Percentiles rank a stretch among this genome's conserved stretches.
phyloP scores from a whole-genome alignment of 2,888 invertebrate species.

The Ganaspis brasiliensis region DNA sequence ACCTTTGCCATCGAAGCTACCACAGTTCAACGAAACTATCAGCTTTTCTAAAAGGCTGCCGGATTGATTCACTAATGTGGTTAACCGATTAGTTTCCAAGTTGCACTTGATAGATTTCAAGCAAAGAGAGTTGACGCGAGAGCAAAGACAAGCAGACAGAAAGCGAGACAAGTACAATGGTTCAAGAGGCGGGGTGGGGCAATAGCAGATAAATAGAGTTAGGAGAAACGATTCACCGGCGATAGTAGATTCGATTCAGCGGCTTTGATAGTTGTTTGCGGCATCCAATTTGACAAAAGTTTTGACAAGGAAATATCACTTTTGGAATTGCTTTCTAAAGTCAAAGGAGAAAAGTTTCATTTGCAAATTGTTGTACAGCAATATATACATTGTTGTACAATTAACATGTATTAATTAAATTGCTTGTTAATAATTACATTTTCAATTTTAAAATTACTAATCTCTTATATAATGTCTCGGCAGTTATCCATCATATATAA shows the following conservation, averaged over 20 bases:
- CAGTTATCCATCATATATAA: no score
- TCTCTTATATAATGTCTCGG: no score
- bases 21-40: background rate
- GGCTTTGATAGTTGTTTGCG: slow-evolving; percentile 54
- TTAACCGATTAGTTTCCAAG: slow-evolving; percentile 55
- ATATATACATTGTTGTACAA: no score
- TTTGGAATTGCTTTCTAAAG: no score
- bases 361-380: no score
- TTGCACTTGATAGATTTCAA: slow-evolving; percentile 44
- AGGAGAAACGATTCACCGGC: slow-evolving; percentile 56
- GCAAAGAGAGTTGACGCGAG: slow-evolving; percentile 27
- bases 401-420: no score
- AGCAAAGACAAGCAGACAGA: slow-evolving; percentile 27
- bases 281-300: slow-evolving; percentile 59
- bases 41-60: background rate
- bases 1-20: background rate
- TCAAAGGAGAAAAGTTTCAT: no score
- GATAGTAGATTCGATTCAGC: slow-evolving; percentile 52
- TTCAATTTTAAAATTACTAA: no score
- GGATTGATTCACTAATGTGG: slow-evolving; percentile 57
- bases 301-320: slow-evolving; percentile 33
- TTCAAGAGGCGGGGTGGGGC: background rate
- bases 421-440: no score
- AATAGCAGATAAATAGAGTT: slow-evolving; percentile 55
- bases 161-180: background rate